Evolutionary conservation across 2,113 vertebrate genomes (phyloP).

Genomic region (Gasterosteus nipponicus): DNA sequence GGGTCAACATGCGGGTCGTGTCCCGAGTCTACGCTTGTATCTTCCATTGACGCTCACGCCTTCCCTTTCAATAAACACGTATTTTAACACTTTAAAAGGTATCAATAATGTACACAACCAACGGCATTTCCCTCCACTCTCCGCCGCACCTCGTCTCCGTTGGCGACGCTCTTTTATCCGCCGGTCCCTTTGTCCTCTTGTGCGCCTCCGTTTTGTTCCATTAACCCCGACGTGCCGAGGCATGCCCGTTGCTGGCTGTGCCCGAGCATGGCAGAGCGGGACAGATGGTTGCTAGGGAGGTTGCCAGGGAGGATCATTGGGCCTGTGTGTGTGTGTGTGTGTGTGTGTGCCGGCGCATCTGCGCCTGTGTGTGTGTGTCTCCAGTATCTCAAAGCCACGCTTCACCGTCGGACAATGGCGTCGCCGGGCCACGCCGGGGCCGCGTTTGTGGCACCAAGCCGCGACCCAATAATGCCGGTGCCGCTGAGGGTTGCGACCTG

Average conservation of each 20-base stretch:
- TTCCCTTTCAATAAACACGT: neutral
- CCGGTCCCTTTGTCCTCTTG: constrained; percentile 70
- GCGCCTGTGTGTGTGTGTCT: constrained; percentile 40
- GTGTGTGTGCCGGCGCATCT: constrained; percentile 11
- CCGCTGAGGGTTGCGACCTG: constrained; percentile 85
- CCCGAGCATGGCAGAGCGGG: constrained; percentile 75
- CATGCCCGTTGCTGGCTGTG: constrained; percentile 73
- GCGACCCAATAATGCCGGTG: constrained; percentile 84
- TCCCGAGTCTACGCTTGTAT: neutral
- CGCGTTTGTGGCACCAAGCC: constrained; percentile 76
- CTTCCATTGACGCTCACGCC: too few species aligned
- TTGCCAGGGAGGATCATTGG: constrained; percentile 73
- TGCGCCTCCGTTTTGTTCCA: constrained; percentile 70
- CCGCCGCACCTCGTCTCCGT: constrained; percentile 33
- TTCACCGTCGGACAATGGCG: constrained; percentile 78
- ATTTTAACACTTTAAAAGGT: neutral
- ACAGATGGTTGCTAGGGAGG: constrained; percentile 83
- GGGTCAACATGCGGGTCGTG: neutral
- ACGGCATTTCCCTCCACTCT: neutral
- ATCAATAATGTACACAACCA: neutral
- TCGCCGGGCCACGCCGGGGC: constrained; percentile 60
- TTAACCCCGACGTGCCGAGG: constrained; percentile 77
- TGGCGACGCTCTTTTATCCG: constrained; percentile 56
- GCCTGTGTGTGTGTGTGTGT: constrained; percentile 45
- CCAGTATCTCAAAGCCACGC: constrained; percentile 71